Evolutionary conservation across 2,888 invertebrate genomes (phyloP), one percentile per base, ranked within the genome.

Genomic region (Lithodes maja): DNA sequence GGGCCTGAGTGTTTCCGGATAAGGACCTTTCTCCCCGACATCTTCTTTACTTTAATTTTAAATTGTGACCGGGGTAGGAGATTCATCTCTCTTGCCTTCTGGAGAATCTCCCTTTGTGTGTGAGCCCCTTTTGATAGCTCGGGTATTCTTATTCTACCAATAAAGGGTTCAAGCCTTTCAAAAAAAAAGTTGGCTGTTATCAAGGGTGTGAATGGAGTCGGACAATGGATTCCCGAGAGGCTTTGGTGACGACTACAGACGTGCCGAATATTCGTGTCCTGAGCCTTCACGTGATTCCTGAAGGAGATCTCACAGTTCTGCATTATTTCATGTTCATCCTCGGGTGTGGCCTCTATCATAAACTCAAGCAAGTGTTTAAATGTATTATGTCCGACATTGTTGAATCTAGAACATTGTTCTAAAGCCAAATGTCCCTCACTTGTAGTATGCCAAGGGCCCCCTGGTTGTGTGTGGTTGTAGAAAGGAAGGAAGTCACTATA

Each of bases 301-400:
- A 88, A 88, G 2, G 88, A 88, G 1, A 88, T 74, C 9, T 49
- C 68, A 12, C 75, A 61, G 3, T 61, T 71, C 5, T 81, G 33
- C 1, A 88, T 15, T 9, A 88, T 85, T 33, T 84, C 74, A 9
- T n/a, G 50, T 68, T 71, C 54, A 12, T 85, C 88, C 9, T 2
- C 3, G 7, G 12, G 74, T 17, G 88, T 88, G 12, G 77, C 85
- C 55, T 88, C 88, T 50, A 88, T 85, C 88, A 88, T 88, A 9
- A 88, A 85, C 53, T 88, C 88, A 7, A 88, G 33, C n/a, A 52
- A 61, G 61, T 88, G 84, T 3, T 81, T 81, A 5, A 85, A 74
- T 53, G 7, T 80, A 75, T 88, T 88, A 53, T 33, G 53, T 0
- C 88, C 88, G 7, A 74, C 50, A n/a, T 75, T 53, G 80, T 88